Conservation (phyloP, 2,888 invertebrate species). For the Rhogogaster chlorosoma region DNA sequence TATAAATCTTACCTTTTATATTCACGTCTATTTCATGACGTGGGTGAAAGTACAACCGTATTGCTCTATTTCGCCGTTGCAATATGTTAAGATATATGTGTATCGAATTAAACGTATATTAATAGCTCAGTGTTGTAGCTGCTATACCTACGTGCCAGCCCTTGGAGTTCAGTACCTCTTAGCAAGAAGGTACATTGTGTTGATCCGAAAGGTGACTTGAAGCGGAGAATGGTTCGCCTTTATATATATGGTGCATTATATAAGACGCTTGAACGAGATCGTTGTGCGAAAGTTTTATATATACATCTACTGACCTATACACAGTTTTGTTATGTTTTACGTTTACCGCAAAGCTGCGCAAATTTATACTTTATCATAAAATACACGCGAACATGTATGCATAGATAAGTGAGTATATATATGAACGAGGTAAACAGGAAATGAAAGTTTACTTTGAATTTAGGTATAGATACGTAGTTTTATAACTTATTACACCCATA, state of each 20-base stretch:
- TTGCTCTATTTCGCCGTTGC: not conserved
- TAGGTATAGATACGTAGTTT: not conserved
- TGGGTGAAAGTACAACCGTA: not conserved
- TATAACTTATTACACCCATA: not conserved
- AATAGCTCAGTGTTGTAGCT: not conserved
- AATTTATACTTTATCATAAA: not conserved
- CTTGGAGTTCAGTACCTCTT: not conserved
- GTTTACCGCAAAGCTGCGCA: not conserved
- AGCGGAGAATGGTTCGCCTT: not conserved
- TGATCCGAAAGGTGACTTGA: not conserved
- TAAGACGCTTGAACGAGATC: not conserved
- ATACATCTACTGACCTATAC: too few relatives aligned
- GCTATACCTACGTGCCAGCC: not conserved
- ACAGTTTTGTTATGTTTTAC: too few relatives aligned
- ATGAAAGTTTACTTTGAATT: not conserved
- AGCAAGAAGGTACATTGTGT: not conserved
- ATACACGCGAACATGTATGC: not conserved
- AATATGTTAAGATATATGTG: not conserved
- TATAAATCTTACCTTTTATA: not conserved
- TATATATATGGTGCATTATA: not conserved
- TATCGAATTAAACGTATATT: not conserved
- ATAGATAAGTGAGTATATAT: not conserved
- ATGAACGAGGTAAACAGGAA: not conserved
- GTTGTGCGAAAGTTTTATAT: not conserved
- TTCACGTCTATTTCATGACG: too few relatives aligned